Base-by-base conservation (phyloP, 2,888 invertebrate genomes). In the Lucinisca nassula region DNA sequence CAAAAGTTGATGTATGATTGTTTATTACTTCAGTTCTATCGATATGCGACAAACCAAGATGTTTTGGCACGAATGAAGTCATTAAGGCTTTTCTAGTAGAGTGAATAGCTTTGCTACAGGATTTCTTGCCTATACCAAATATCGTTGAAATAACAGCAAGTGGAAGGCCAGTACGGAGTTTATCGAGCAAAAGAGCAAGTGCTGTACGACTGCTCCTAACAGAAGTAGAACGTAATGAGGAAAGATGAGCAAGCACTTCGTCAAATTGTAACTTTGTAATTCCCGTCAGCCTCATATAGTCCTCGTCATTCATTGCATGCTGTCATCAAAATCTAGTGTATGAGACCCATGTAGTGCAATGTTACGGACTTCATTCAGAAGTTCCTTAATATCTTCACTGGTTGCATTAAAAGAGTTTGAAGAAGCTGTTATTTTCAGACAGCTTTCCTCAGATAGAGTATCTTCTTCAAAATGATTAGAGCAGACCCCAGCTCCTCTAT, bases 1-100 rank as follows among this genome's bases (percentile, higher is more conserved):
- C 87, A 21, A 91, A 55, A n/a, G 72, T 79, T 14, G 84, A 17
- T 2, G 88, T 91, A 58, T 91, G 88, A 14, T 87, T 32, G 4
- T 21, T 27, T 17, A 90, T 91, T 0, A 91, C 51, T 35, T 82
- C 72, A 17, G 84, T 78, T 10, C 84, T 30, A 21, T 86, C 74
- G 21, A 88, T 55, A 49, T 55, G 58, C 10, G 73, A n/a, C 30
- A 88, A 55, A 14, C 88, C 87, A 45, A 84, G 49, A 74, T 86
- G 51, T 14, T 61, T 12, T 24, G 84, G 86, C 1, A 89, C 88
- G 55, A 89, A 88, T 6, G 14, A 21, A 3, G n/a, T 55, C 77
- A 87, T 76, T 1, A 89, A 24, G 6, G 75, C 83, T 61, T 79
- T 70, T 40, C 89, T 70, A 12, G 84, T 86, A 55, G 86, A n/a